phyloP scores from a whole-genome alignment of 2,797 vertebrate species.

The Hybognathus amarus region DNA sequence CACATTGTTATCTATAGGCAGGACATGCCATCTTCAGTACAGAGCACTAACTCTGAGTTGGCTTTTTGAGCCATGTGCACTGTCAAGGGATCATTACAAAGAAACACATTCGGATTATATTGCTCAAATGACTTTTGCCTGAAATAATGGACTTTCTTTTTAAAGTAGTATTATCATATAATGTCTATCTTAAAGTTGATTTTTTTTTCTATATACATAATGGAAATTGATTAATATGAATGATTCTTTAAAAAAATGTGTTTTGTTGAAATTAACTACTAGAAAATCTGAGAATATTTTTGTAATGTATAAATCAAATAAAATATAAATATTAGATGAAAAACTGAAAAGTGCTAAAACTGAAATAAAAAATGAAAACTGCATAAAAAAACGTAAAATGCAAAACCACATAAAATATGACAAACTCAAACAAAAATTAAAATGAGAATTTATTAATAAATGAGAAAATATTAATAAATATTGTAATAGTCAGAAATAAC shows the following conservation, averaged over 20 bases:
- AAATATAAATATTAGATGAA: not conserved
- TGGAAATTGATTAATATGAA: not conserved
- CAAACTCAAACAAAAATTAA: not conserved
- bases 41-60: not conserved
- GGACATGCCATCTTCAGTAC: slow-evolving; percentile 30
- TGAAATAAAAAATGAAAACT: not conserved
- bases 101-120: not conserved
- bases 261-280: slow-evolving; percentile 2
- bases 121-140: not conserved
- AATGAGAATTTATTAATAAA: not conserved
- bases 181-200: not conserved
- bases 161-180: not conserved
- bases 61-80: not conserved
- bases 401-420: not conserved
- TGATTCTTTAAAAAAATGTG: not conserved
- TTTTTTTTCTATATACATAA: not conserved
- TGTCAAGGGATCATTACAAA: not conserved
- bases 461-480: not conserved
- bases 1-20: slow-evolving; percentile 43
- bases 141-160: not conserved
- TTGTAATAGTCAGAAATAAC: not conserved
- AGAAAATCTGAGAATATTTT: not conserved
- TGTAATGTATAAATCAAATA: not conserved
- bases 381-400: too few relatives aligned
- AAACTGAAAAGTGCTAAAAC: not conserved